A percentile compares a stretch with the other conserved stretches of the same genome.
Evolutionary conservation across 2,888 invertebrate genomes (phyloP).

Genomic region (Oscheius onirici): DNA sequence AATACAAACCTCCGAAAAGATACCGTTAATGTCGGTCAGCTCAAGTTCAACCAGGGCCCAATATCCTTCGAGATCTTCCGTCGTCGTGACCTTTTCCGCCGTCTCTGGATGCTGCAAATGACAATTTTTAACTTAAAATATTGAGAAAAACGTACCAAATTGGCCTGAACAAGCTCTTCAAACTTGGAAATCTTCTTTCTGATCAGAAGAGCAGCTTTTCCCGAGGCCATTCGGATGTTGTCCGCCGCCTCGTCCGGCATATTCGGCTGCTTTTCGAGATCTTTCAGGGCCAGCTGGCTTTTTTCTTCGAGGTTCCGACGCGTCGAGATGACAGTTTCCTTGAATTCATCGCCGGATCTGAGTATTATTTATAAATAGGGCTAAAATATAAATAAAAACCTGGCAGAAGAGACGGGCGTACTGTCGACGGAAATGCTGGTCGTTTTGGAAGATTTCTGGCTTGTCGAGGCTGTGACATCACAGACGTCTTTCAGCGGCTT

Average conservation of each 20-base stretch:
- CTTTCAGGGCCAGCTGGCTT: neutral
- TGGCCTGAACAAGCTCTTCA: constrained; percentile 41
- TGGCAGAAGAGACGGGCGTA: neutral
- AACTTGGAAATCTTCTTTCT: constrained; percentile 47
- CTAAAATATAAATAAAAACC: neutral
- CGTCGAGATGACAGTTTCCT: constrained; percentile 1
- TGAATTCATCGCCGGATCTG: constrained; percentile 16
- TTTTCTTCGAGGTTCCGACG: constrained; percentile 1
- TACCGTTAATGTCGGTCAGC: constrained; percentile 35
- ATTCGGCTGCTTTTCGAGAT: constrained; percentile 18
- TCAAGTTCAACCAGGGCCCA: constrained; percentile 48
- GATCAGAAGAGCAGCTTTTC: constrained; percentile 39
- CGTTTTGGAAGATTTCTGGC: neutral
- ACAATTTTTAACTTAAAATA: neutral
- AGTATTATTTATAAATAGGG: neutral
- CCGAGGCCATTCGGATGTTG: constrained; percentile 37
- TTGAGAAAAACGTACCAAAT: constrained; percentile 37
- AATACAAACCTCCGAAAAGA: constrained; percentile 4
- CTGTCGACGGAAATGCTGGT: neutral
- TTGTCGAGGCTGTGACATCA: neutral
- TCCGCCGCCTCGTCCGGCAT: constrained; percentile 32
- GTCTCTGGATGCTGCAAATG: constrained; percentile 6
- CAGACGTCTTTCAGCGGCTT: neutral
- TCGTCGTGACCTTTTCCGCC: constrained; percentile 27
- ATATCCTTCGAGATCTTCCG: constrained; percentile 48